Evolutionary conservation across 2,113 vertebrate species (phyloP).

Genomic region (Pedetes capensis): DNA sequence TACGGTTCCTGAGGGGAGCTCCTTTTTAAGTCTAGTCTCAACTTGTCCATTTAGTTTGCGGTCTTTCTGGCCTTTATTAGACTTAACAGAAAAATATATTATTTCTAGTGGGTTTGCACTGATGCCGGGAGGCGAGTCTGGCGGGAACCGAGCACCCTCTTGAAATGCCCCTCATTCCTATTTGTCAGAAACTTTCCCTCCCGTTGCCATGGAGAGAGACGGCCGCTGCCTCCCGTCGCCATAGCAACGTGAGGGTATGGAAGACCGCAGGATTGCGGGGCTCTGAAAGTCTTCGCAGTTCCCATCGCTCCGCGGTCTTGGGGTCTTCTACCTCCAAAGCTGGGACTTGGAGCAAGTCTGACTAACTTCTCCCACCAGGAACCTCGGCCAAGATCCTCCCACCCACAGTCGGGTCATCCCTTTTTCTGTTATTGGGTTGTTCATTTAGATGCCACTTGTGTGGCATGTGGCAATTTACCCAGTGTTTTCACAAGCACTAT

Average conservation of each 20-base stretch:
- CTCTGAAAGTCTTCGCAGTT: conserved; percentile 68
- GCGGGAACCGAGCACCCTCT: conserved; percentile 17
- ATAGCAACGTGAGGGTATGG: conserved; percentile 64
- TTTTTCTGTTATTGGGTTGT: background rate
- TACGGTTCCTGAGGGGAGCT: background rate
- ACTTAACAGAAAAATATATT: background rate
- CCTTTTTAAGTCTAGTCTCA: background rate
- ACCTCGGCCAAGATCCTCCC: background rate
- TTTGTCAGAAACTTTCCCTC: conserved; percentile 73
- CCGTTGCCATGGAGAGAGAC: conserved; percentile 78
- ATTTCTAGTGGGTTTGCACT: background rate
- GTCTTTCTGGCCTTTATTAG: background rate
- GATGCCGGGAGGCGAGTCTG: background rate
- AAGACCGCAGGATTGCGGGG: conserved; percentile 67
- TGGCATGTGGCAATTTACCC: background rate
- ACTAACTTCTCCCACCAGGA: background rate
- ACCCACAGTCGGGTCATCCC: background rate
- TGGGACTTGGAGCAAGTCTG: background rate
- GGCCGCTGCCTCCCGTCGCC: conserved; percentile 71
- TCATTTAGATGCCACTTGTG: background rate
- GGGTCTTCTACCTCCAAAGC: background rate
- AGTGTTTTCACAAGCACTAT: background rate
- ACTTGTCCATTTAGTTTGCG: background rate
- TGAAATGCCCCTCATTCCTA: conserved; percentile 51
- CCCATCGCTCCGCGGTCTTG: background rate